phyloP scores from a whole-genome alignment of 2,797 vertebrate genomes.

The Peromyscus melanophrys region DNA sequence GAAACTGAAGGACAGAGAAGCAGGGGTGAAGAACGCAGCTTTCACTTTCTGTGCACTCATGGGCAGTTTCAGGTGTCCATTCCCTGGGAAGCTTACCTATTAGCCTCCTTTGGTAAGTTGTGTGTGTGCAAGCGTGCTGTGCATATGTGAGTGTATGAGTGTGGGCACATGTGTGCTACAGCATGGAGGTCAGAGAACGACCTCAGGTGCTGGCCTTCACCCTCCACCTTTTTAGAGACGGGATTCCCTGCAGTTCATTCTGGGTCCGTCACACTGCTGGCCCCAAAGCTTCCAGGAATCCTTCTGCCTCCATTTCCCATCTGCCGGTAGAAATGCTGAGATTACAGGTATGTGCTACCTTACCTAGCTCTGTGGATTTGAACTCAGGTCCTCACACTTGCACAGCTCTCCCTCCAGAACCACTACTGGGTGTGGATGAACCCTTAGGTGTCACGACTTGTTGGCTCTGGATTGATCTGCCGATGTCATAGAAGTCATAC shows the following conservation, averaged over 20 bases:
- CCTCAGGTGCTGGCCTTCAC: neutral
- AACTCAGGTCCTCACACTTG: neutral
- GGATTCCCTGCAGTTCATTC: neutral
- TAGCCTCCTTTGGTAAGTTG: neutral
- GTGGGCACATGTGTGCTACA: neutral
- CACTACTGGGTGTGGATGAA: neutral
- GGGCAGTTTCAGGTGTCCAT: neutral
- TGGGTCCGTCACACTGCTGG: neutral
- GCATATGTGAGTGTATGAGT: neutral
- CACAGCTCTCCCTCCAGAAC: neutral
- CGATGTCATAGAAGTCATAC: conserved; percentile 76
- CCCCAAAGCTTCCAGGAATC: neutral
- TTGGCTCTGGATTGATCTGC: conserved; percentile 84
- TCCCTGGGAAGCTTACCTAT: neutral
- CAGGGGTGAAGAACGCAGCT: neutral
- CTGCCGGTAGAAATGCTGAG: neutral
- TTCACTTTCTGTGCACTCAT: rapidly evolving
- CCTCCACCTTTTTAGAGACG: neutral
- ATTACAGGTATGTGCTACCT: too few species aligned
- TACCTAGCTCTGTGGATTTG: neutral
- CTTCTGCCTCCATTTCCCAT: neutral
- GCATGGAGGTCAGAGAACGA: neutral
- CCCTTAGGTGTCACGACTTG: conserved; percentile 81
- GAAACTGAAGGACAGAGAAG: neutral
- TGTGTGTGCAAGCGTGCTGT: neutral